Evolutionary conservation across 2,797 vertebrate species (phyloP).

Genomic region (Mormyrops boulengeri): DNA sequence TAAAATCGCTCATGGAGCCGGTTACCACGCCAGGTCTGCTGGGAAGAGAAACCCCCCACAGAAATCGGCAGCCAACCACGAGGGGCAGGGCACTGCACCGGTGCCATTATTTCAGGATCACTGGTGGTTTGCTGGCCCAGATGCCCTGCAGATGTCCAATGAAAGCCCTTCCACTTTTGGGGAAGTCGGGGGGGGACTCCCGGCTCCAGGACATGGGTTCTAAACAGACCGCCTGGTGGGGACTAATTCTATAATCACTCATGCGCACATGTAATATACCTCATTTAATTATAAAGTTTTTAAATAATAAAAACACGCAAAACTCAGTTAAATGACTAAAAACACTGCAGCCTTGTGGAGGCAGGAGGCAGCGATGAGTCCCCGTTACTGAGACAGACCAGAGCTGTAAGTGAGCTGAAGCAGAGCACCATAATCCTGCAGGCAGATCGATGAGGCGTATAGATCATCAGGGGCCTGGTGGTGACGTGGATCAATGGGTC

Average conservation of each 20-base stretch:
- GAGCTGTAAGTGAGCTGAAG: not conserved
- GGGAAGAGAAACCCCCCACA: not conserved
- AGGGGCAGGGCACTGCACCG: not conserved
- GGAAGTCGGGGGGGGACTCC: not conserved
- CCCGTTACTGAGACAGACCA: not conserved
- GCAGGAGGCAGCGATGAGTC: not conserved
- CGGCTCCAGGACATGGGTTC: not conserved
- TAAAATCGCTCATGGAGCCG: not conserved
- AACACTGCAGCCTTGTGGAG: not conserved
- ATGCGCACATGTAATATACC: not conserved
- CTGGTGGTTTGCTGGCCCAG: not conserved
- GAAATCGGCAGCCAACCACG: not conserved
- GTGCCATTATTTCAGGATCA: not conserved
- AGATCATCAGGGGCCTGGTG: not conserved
- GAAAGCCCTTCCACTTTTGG: not conserved
- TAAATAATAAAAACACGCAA: not conserved
- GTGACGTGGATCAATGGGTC: not conserved
- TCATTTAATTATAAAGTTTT: not conserved
- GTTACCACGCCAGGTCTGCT: not conserved
- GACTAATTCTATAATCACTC: not conserved
- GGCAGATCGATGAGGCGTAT: not conserved
- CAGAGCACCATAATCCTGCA: not conserved
- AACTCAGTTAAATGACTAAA: not conserved
- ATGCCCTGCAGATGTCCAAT: not conserved
- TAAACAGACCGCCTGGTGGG: not conserved